Conservation (phyloP, 1,140 invertebrate species). For the Drosophila chauvacae region DNA sequence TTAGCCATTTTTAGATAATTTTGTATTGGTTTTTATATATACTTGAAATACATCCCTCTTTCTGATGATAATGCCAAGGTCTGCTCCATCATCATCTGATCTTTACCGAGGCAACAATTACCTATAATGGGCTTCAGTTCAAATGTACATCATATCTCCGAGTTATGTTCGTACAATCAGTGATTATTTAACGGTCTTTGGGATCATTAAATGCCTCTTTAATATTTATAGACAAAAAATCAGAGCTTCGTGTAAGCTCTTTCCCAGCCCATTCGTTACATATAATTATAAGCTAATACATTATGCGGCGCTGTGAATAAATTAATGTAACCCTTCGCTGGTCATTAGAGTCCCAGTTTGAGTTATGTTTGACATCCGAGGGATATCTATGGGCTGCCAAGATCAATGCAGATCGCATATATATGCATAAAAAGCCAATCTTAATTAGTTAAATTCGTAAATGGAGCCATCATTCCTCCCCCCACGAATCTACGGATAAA, state of each 20-base stretch:
- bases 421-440: slow-evolving; percentile 20
- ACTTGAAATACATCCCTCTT: not conserved
- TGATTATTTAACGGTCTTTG: slow-evolving; percentile 9
- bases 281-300: slow-evolving; percentile 11
- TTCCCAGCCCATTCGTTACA: not conserved
- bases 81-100: not conserved
- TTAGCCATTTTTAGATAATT: too few relatives aligned
- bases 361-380: slow-evolving; percentile 4
- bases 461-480: slow-evolving; percentile 12
- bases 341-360: slow-evolving; percentile 4
- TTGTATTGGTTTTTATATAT: not conserved
- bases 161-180: slow-evolving; percentile 7
- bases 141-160: not conserved
- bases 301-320: slow-evolving; percentile 3
- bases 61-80: not conserved
- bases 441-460: slow-evolving; percentile 30
- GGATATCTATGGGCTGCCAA: not conserved
- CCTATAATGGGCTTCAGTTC: not conserved
- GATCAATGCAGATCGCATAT: slow-evolving; percentile 4
- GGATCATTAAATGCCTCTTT: not conserved
- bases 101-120: slow-evolving; percentile 1
- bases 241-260: too few relatives aligned
- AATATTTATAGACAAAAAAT: not conserved
- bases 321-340: slow-evolving; percentile 12
- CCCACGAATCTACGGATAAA: slow-evolving; percentile 11